Conservation (phyloP, 2,113 vertebrate species). For the Ciconia boyciana region DNA sequence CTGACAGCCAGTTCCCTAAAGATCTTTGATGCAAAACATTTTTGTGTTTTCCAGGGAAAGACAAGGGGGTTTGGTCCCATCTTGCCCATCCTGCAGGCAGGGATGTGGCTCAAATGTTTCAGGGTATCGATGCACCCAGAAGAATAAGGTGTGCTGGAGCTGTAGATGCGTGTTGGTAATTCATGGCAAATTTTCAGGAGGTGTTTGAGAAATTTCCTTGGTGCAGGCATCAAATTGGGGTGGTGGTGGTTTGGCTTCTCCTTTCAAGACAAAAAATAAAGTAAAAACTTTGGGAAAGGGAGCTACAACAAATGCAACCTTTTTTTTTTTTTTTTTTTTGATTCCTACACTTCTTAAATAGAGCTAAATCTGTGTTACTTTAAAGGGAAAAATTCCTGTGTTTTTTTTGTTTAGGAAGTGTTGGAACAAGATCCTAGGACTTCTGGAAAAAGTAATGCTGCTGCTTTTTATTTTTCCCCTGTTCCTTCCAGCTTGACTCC, state of each 20-base stretch:
- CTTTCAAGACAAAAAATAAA: not conserved
- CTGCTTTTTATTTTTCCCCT: not conserved
- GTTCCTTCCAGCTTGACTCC: not conserved
- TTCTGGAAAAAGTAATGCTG: not conserved
- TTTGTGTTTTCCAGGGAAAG: not conserved
- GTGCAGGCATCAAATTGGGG: not conserved
- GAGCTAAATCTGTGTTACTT: not conserved
- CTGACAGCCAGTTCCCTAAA: not conserved
- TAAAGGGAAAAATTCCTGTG: rapidly evolving
- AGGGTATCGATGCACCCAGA: not conserved
- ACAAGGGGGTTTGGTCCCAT: rapidly evolving
- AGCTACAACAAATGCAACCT: not conserved
- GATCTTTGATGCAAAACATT: not conserved
- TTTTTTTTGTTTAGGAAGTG: not conserved
- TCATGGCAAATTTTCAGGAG: not conserved
- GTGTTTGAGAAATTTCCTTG: not conserved
- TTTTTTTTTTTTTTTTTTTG: not conserved
- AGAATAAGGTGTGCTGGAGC: not conserved
- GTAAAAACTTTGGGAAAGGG: not conserved
- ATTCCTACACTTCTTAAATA: not conserved
- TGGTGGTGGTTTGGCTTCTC: not conserved
- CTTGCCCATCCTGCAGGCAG: not conserved
- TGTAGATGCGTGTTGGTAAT: not conserved
- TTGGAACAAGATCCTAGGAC: not conserved
- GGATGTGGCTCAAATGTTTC: rapidly evolving